These are phyloP conservation scores for Cheilinus undulatus DNA, from an alignment of 2,113 vertebrate genomes.

Conservation along the genomic window DNA sequence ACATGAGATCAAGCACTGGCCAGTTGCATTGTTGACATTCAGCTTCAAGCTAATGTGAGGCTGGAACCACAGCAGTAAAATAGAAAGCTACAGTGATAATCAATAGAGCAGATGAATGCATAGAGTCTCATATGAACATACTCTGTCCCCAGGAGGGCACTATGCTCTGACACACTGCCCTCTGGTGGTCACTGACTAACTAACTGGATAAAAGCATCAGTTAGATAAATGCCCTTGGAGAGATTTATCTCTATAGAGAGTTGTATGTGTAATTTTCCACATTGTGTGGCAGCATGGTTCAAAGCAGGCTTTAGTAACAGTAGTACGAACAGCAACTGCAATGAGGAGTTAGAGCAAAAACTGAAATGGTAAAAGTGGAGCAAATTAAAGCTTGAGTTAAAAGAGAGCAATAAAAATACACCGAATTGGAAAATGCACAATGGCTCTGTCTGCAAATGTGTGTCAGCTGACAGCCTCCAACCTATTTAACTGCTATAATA, in stretches of 20 bases:
- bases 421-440: too few relatives aligned
- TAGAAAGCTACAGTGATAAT: constrained; percentile 22
- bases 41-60: constrained; percentile 1
- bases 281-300: too few relatives aligned
- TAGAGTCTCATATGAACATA: constrained; percentile 9
- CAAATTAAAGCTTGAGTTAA: too few relatives aligned
- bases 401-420: too few relatives aligned
- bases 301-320: too few relatives aligned
- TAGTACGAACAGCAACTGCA: too few relatives aligned
- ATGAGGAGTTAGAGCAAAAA: too few relatives aligned
- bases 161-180: constrained; percentile 62
- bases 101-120: constrained; percentile 32
- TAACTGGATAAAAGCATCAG: not conserved
- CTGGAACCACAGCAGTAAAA: constrained; percentile 10
- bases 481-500: too few relatives aligned
- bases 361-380: too few relatives aligned
- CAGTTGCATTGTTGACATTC: not conserved
- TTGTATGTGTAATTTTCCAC: not conserved
- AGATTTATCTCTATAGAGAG: constrained; percentile 1
- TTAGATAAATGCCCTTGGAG: constrained; percentile 6
- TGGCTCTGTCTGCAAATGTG: too few relatives aligned
- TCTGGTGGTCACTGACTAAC: constrained; percentile 58
- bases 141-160: constrained; percentile 9
- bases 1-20: constrained; percentile 50
- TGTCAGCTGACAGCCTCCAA: too few relatives aligned